Percentiles rank a stretch among this genome's conserved stretches.
Evolutionary conservation across 2,888 invertebrate species (phyloP).

Genomic region (Dendrolimus pini): DNA sequence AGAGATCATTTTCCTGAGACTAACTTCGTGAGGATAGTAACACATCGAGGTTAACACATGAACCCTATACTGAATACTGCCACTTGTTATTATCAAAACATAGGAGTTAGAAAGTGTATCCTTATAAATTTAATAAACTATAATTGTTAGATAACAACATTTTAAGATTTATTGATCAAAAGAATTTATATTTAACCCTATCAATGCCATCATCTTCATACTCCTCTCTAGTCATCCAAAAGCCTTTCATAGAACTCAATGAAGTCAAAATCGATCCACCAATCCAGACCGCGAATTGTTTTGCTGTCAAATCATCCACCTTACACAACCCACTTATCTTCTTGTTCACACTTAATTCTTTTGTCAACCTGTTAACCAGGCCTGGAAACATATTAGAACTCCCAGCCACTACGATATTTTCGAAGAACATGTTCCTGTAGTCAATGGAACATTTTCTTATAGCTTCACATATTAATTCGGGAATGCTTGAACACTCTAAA

Average conservation of each 20-base stretch:
- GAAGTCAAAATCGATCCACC: conserved; percentile 97
- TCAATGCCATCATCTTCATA: conserved; percentile 94
- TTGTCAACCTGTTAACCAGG: conserved; percentile 92
- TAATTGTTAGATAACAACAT: too few relatives aligned
- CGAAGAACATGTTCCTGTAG: conserved; percentile 88
- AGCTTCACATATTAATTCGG: conserved; percentile 79
- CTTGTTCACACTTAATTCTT: conserved; percentile 83
- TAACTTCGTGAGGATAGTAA: too few relatives aligned
- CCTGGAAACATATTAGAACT: conserved; percentile 92
- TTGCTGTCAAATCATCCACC: conserved; percentile 86
- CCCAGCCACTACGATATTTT: conserved; percentile 91
- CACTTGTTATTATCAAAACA: too few relatives aligned
- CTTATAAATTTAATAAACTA: too few relatives aligned
- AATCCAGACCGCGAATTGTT: conserved; percentile 96
- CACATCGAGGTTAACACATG: too few relatives aligned
- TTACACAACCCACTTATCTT: conserved; percentile 7
- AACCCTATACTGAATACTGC: too few relatives aligned
- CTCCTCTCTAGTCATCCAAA: conserved; percentile 96
- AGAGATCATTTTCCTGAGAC: too few relatives aligned
- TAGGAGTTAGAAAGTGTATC: too few relatives aligned
- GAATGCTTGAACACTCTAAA: conserved; percentile 85
- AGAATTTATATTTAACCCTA: conserved; percentile 94
- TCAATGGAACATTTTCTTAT: conserved; percentile 81
- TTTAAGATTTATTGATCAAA: conserved; percentile 71
- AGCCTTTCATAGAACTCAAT: conserved; percentile 92